A percentile compares a stretch with the other conserved stretches of the same genome.
Evolutionary conservation across 1,140 invertebrate genomes (phyloP).

Genomic region (Pachyrhynchus sulphureomaculatus): DNA sequence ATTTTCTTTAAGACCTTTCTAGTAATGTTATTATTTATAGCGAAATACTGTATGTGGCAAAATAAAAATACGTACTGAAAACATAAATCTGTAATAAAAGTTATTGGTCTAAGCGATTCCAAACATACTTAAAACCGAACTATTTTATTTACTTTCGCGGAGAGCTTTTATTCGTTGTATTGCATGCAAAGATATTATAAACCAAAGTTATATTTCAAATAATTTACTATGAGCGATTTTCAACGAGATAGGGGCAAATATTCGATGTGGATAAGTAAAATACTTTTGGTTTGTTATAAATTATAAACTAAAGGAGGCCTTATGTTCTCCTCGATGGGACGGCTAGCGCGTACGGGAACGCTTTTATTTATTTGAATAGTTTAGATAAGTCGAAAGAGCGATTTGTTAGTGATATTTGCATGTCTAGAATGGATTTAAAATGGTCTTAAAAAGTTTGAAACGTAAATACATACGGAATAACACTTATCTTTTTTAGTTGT

Average conservation of each 20-base stretch:
- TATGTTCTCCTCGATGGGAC: constrained; percentile 22
- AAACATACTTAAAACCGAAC: constrained; percentile 23
- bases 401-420: constrained; percentile 25
- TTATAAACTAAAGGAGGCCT: constrained; percentile 28
- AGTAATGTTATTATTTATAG: no score
- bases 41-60: no score
- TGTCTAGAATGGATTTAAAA: constrained; percentile 23
- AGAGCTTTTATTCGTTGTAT: constrained; percentile 28
- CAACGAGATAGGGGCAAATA: constrained; percentile 33
- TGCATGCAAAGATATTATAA: constrained; percentile 32
- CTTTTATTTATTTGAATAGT: constrained; percentile 30
- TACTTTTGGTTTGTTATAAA: constrained; percentile 35
- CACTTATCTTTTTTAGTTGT: no score
- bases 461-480: background rate
- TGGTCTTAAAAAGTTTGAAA: constrained; percentile 1
- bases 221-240: constrained; percentile 30
- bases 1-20: no score
- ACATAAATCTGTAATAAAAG: constrained; percentile 13
- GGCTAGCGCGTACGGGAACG: constrained; percentile 29
- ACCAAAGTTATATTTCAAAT: constrained; percentile 30
- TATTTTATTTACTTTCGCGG: constrained; percentile 26
- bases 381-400: constrained; percentile 27
- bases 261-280: constrained; percentile 34
- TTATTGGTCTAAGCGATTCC: constrained; percentile 17
- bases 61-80: constrained; percentile 2